These are phyloP conservation scores for Vidua chalybeata DNA, from an alignment of 2,113 vertebrate species.

Conservation along the genomic window DNA sequence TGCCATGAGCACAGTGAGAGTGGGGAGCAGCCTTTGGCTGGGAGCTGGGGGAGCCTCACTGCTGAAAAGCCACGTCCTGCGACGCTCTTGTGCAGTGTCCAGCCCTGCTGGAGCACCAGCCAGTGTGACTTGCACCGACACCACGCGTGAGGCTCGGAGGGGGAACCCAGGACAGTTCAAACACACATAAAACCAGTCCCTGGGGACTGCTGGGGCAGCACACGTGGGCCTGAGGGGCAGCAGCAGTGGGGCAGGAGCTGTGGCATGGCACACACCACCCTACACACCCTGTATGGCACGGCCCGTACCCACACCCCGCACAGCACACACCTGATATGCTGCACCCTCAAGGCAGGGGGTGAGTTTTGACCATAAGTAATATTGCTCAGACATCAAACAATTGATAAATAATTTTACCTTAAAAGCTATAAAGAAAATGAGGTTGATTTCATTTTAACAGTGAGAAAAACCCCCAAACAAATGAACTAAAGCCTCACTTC, in stretches of 20 bases:
- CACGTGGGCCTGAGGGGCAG: not conserved
- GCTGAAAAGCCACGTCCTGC: fast-evolving
- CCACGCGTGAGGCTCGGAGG: fast-evolving
- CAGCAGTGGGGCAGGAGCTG: fast-evolving
- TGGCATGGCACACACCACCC: not conserved
- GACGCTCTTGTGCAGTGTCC: fast-evolving
- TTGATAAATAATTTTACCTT: not conserved
- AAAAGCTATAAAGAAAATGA: not conserved
- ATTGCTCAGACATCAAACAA: not conserved
- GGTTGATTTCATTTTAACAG: not conserved
- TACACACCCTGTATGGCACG: not conserved
- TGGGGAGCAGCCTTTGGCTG: not conserved
- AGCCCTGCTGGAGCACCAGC: not conserved
- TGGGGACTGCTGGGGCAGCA: not conserved
- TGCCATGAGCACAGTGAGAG: fast-evolving
- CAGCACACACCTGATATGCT: fast-evolving
- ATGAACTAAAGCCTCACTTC: not conserved
- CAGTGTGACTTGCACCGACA: fast-evolving
- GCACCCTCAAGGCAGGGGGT: not conserved
- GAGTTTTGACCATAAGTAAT: not conserved
- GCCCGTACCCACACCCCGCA: not conserved
- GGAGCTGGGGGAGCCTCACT: not conserved
- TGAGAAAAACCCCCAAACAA: not conserved
- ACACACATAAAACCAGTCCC: not conserved
- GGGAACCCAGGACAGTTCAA: fast-evolving